A percentile compares a stretch with the other conserved stretches of the same genome.
Conservation (phyloP, 2,113 vertebrate genomes). For the Mastomys natalensis region DNA sequence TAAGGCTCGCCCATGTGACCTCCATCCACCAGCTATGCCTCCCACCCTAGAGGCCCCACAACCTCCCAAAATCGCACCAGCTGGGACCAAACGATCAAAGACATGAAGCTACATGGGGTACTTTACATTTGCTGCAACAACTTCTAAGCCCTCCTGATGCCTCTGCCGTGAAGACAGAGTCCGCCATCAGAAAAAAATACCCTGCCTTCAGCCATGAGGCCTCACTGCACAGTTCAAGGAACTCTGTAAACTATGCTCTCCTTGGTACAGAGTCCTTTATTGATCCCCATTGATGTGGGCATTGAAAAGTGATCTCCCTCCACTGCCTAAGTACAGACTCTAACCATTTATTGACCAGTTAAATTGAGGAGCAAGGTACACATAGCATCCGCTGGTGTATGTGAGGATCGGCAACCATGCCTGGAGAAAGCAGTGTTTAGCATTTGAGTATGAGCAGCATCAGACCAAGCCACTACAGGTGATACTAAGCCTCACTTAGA, state of each 20-base stretch:
- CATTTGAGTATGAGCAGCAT: too few relatives aligned
- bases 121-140: not conserved
- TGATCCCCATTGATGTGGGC: too few relatives aligned
- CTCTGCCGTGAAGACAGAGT: not conserved
- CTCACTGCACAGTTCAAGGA: not conserved
- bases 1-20: not conserved
- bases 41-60: not conserved
- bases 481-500: not conserved
- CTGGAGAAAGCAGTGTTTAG: too few relatives aligned
- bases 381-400: too few relatives aligned
- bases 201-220: not conserved
- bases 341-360: too few relatives aligned
- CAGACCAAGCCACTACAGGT: too few relatives aligned
- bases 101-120: not conserved
- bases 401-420: too few relatives aligned
- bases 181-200: not conserved
- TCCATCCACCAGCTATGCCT: not conserved
- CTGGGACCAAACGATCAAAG: not conserved
- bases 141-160: not conserved
- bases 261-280: not conserved
- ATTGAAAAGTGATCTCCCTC: not conserved
- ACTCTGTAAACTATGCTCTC: not conserved
- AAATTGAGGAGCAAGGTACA: too few relatives aligned
- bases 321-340: too few relatives aligned
- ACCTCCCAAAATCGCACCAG: not conserved